Percentiles rank a stretch among this genome's conserved stretches.
phyloP scores from a whole-genome alignment of 2,888 invertebrate genomes.

The Idaea straminata region DNA sequence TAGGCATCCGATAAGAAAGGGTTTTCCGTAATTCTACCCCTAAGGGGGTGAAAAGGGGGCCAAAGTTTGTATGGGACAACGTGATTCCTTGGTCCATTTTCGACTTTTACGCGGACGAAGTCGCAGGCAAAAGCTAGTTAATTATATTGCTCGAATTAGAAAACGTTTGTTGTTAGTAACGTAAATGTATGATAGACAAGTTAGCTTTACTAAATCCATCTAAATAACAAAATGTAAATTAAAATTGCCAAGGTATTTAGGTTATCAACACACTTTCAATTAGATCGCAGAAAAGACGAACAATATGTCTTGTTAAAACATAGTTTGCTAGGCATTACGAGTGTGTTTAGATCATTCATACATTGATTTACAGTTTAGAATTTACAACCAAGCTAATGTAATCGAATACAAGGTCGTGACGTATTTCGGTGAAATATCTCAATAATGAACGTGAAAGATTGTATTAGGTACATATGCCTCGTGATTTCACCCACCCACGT shows the following conservation, averaged over 20 bases:
- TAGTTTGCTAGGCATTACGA: neutral
- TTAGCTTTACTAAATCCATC: too few relatives aligned
- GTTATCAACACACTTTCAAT: neutral
- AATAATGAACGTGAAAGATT: constrained; percentile 1
- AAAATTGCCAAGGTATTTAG: neutral
- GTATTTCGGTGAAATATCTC: constrained; percentile 41
- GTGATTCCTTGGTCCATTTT: too few relatives aligned
- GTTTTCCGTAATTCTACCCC: too few relatives aligned
- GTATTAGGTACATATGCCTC: neutral
- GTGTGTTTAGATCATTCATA: constrained; percentile 3
- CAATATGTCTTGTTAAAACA: neutral
- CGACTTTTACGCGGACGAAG: too few relatives aligned
- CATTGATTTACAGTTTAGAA: constrained; percentile 50
- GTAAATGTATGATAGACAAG: too few relatives aligned
- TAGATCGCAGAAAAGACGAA: neutral
- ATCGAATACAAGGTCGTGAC: constrained; percentile 56
- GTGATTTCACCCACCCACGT: too few relatives aligned
- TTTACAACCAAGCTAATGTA: constrained; percentile 40
- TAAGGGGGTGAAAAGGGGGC: too few relatives aligned
- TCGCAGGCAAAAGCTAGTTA: too few relatives aligned
- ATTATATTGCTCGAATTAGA: too few relatives aligned
- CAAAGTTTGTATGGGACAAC: too few relatives aligned
- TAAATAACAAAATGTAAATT: neutral
- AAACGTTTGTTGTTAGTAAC: too few relatives aligned
- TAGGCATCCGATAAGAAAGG: too few relatives aligned